These are phyloP conservation scores for Eidolon helvum DNA, from an alignment of 2,113 vertebrate genomes.

Conservation along the genomic window DNA sequence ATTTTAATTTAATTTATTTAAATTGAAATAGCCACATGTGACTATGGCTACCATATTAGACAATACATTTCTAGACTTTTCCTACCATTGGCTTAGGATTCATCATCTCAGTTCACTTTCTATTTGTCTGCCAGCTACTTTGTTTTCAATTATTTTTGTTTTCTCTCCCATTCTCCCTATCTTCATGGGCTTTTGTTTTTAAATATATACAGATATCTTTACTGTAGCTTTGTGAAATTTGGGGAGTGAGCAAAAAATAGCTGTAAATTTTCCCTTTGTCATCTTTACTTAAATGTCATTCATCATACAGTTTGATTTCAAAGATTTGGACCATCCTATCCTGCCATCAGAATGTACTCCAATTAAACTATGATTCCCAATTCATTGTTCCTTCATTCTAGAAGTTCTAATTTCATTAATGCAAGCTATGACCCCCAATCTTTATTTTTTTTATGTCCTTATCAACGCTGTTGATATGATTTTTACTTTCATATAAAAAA, in stretches of 20 bases:
- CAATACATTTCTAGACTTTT: neutral
- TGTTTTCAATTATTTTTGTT: neutral
- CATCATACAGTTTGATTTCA: neutral
- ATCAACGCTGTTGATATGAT: neutral
- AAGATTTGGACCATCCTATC: neutral
- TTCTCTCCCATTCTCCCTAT: neutral
- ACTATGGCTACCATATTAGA: neutral
- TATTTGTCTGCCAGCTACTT: neutral
- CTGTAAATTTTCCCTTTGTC: neutral
- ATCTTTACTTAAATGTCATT: neutral
- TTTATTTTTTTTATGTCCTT: neutral
- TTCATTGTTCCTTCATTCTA: neutral
- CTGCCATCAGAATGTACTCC: neutral
- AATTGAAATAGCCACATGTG: neutral
- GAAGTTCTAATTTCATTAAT: neutral
- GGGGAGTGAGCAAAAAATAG: neutral
- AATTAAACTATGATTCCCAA: neutral
- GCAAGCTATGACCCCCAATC: neutral
- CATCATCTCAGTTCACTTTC: neutral
- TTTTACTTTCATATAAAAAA: constrained; percentile 2
- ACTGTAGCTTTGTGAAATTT: neutral
- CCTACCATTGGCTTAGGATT: neutral
- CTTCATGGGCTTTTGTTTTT: neutral
- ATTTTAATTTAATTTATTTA: neutral
- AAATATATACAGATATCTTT: neutral